Evolutionary conservation across 1,140 invertebrate genomes (phyloP).

Genomic region (Pemphigus obesinymphae): DNA sequence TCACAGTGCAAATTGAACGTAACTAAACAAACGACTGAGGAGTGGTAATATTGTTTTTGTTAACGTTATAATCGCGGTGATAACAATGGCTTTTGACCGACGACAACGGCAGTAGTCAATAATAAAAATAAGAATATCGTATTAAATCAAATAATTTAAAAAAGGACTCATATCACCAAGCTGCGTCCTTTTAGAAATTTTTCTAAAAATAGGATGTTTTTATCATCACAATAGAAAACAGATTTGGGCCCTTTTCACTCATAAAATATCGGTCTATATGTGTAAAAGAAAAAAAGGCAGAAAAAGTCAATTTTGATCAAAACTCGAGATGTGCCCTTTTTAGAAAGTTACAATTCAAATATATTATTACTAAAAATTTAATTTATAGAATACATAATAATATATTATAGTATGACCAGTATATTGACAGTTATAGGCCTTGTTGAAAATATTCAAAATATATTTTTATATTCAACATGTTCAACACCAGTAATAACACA

Average conservation of each 20-base stretch:
- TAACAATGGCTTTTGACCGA: background rate
- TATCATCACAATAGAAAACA: slow-evolving; percentile 16
- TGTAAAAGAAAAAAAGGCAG: background rate
- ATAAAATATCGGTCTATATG: slow-evolving; percentile 16
- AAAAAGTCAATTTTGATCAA: background rate
- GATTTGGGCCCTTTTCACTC: background rate
- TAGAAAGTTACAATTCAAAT: background rate
- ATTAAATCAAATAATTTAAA: slow-evolving; percentile 19
- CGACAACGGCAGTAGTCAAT: background rate
- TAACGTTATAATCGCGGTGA: background rate
- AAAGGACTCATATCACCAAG: slow-evolving; percentile 8
- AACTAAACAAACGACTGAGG: slow-evolving; percentile 4
- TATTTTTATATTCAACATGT: too few relatives aligned
- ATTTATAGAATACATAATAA: too few relatives aligned
- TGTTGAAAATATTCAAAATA: too few relatives aligned
- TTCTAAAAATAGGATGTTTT: background rate
- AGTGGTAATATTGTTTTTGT: background rate
- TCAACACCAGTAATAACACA: too few relatives aligned
- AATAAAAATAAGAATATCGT: slow-evolving; percentile 20
- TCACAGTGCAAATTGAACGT: background rate
- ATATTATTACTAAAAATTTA: too few relatives aligned
- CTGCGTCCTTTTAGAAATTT: slow-evolving; percentile 17
- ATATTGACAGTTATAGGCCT: too few relatives aligned
- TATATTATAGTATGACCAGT: too few relatives aligned
- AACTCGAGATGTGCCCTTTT: background rate